phyloP scores from a whole-genome alignment of 2,797 vertebrate genomes.

The Phrynocephalus vlangalii region DNA sequence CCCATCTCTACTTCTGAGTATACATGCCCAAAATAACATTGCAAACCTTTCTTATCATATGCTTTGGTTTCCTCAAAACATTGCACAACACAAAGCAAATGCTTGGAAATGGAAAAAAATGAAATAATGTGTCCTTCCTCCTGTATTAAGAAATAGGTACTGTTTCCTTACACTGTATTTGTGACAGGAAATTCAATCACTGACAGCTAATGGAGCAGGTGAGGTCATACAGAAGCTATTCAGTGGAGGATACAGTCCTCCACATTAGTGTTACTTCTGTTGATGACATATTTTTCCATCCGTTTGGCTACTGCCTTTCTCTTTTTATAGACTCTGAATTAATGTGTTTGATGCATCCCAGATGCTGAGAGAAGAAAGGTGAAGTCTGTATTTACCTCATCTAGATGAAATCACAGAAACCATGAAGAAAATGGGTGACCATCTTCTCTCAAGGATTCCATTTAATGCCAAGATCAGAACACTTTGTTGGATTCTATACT shows the following conservation, averaged over 20 bases:
- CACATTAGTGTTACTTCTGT: slow-evolving; percentile 30
- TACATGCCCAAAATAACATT: neutral
- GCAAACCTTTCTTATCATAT: neutral
- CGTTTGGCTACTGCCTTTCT: slow-evolving; percentile 36
- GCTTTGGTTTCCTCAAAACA: neutral
- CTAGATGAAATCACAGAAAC: neutral
- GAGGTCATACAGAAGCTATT: slow-evolving; percentile 27
- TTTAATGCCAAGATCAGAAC: neutral
- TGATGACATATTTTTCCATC: slow-evolving; percentile 38
- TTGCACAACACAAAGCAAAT: slow-evolving; percentile 49
- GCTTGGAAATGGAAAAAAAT: slow-evolving; percentile 23
- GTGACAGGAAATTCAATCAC: slow-evolving; percentile 28
- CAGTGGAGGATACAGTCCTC: slow-evolving; percentile 22
- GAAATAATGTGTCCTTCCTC: slow-evolving; percentile 44
- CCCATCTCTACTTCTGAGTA: neutral
- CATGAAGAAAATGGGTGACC: neutral
- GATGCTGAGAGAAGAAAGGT: slow-evolving; percentile 29
- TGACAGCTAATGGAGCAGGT: slow-evolving; percentile 21
- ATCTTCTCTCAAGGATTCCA: neutral
- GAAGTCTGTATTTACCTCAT: slow-evolving; percentile 10
- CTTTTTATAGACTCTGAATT: slow-evolving; percentile 47
- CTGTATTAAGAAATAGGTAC: slow-evolving; percentile 40
- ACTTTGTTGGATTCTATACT: neutral
- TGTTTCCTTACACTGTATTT: slow-evolving; percentile 19
- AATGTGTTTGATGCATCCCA: slow-evolving; percentile 31